These are phyloP conservation scores for Perdita meconis DNA, from an alignment of 2,888 invertebrate species.

Conservation along the genomic window DNA sequence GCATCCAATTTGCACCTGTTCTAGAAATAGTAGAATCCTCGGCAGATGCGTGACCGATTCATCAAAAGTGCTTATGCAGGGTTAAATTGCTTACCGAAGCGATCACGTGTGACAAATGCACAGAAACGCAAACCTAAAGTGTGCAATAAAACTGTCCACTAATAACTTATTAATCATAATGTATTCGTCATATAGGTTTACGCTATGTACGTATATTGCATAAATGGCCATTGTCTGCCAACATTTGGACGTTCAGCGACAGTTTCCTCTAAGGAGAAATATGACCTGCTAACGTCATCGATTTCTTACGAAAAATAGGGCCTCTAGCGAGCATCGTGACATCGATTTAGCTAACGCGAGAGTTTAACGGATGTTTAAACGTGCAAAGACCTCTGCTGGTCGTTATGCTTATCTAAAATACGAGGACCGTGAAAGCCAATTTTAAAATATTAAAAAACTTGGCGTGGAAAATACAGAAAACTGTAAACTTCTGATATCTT, in stretches of 20 bases:
- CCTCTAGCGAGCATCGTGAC: conserved; percentile 13
- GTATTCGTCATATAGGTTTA: background rate
- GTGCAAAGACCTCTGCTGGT: background rate
- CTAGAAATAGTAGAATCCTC: too few species aligned
- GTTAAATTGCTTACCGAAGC: background rate
- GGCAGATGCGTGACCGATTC: background rate
- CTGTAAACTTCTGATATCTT: too few species aligned
- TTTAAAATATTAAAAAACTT: too few species aligned
- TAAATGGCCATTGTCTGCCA: conserved; percentile 13
- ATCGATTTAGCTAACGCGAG: conserved; percentile 1
- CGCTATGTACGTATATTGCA: conserved; percentile 1
- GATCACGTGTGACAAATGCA: background rate
- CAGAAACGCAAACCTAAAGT: background rate
- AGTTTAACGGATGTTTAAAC: background rate
- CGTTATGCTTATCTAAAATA: too few species aligned
- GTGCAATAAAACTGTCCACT: too few species aligned
- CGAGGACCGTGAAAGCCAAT: too few species aligned
- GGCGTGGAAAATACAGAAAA: too few species aligned
- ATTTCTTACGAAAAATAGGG: conserved; percentile 41
- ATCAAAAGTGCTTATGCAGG: background rate
- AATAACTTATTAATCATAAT: too few species aligned
- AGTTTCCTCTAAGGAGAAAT: background rate
- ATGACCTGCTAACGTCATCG: conserved; percentile 39
- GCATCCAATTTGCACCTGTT: too few species aligned
- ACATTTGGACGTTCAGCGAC: background rate